A percentile compares a stretch with the other conserved stretches of the same genome.
phyloP scores from a whole-genome alignment of 1,140 invertebrate genomes.

The Penaeus chinensis region DNA sequence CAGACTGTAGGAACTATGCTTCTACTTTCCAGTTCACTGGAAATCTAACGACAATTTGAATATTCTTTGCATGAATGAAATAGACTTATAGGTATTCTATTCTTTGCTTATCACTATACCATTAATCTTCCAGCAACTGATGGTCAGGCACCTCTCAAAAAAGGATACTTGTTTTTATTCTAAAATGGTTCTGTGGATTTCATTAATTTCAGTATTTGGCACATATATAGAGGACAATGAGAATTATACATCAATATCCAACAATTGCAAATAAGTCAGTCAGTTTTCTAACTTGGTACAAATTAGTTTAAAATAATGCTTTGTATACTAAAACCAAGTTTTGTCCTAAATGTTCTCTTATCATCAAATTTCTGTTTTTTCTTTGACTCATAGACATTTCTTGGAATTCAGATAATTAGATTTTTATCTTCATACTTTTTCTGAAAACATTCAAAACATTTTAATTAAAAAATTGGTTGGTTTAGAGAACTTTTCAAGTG shows the following conservation, averaged over 20 bases:
- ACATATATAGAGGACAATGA: neutral
- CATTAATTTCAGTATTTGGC: slow-evolving; percentile 12
- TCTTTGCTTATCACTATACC: no score
- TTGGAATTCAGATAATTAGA: no score
- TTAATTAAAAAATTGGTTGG: neutral
- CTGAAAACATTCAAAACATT: neutral
- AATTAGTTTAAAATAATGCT: neutral
- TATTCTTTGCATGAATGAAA: no score
- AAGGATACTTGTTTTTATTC: neutral
- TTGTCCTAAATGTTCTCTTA: neutral
- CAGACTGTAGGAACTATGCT: no score
- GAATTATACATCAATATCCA: neutral
- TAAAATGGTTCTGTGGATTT: neutral
- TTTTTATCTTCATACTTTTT: no score
- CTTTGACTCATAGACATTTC: no score
- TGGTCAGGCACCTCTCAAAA: no score
- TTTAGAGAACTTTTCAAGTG: neutral
- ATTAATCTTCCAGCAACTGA: no score
- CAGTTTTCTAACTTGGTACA: neutral
- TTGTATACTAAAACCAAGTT: neutral
- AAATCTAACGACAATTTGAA: no score
- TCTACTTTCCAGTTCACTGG: no score
- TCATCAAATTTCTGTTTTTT: no score
- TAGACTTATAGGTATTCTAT: no score
- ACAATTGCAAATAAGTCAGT: neutral